Percentiles rank a stretch among this genome's conserved stretches.
Conservation (phyloP, 2,888 invertebrate species). For the Hylaea fasciaria region DNA sequence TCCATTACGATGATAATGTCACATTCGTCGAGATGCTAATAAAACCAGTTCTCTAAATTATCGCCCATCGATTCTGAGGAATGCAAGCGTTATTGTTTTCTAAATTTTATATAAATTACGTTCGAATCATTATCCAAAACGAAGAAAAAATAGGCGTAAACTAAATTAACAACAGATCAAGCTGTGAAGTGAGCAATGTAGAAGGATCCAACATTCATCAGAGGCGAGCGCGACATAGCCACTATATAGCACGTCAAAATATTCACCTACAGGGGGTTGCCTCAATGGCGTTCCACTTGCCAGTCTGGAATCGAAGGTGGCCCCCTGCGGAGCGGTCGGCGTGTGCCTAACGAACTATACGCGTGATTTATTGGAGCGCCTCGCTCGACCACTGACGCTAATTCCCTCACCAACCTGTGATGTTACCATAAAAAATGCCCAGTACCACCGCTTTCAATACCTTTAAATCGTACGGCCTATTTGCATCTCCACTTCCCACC, state of each 20-base stretch:
- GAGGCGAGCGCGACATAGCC: slow-evolving; percentile 60
- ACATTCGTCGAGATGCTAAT: neutral
- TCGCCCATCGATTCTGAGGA: slow-evolving; percentile 3
- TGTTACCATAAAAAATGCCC: slow-evolving; percentile 63
- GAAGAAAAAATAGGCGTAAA: slow-evolving; percentile 1
- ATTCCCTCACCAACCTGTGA: slow-evolving; percentile 78
- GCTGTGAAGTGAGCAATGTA: slow-evolving; percentile 27
- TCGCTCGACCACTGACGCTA: slow-evolving; percentile 69
- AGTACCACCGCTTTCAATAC: slow-evolving; percentile 55
- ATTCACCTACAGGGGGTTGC: slow-evolving; percentile 77
- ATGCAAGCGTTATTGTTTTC: neutral
- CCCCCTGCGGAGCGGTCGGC: slow-evolving; percentile 75
- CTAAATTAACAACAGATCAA: slow-evolving; percentile 21
- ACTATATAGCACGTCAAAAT: slow-evolving; percentile 78
- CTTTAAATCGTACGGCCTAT: slow-evolving; percentile 48
- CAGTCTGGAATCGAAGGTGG: slow-evolving; percentile 75
- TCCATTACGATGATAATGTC: slow-evolving; percentile 34
- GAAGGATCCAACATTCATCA: slow-evolving; percentile 64
- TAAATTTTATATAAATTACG: slow-evolving; percentile 6
- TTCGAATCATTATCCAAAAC: too few relatives aligned
- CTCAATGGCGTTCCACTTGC: slow-evolving; percentile 75
- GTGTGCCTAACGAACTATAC: slow-evolving; percentile 80
- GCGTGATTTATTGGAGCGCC: slow-evolving; percentile 72
- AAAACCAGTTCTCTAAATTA: slow-evolving; percentile 15
- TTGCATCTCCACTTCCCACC: slow-evolving; percentile 40